phyloP scores from a whole-genome alignment of 2,797 vertebrate species.

The Tapera naevia region DNA sequence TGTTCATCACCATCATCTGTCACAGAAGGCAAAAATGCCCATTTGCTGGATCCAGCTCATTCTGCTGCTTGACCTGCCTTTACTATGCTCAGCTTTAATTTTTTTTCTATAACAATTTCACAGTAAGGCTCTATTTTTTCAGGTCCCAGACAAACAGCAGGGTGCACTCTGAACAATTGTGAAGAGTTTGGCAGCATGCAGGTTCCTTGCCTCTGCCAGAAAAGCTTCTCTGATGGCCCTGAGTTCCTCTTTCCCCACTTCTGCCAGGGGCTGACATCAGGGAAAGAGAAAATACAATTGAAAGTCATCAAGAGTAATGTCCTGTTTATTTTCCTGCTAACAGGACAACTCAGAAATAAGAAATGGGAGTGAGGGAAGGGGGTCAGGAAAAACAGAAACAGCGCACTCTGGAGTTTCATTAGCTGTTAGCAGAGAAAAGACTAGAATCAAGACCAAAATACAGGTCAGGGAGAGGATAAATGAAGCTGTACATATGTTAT shows the following conservation, averaged over 20 bases:
- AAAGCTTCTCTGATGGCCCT: slow-evolving; percentile 37
- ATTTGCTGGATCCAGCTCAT: neutral
- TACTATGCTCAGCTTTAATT: neutral
- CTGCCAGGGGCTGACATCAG: slow-evolving; percentile 52
- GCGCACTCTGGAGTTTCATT: neutral
- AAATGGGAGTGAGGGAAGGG: neutral
- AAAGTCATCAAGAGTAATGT: slow-evolving; percentile 55
- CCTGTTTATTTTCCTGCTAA: slow-evolving; percentile 60
- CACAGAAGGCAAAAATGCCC: neutral
- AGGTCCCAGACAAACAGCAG: slow-evolving; percentile 48
- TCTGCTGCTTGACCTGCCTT: slow-evolving; percentile 18
- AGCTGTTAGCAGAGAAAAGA: neutral
- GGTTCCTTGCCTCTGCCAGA: neutral
- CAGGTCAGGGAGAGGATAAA: neutral
- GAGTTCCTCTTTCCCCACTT: slow-evolving; percentile 47
- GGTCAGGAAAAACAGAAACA: neutral
- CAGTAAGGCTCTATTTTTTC: slow-evolving; percentile 29
- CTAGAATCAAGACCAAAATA: neutral
- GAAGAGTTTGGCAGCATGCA: slow-evolving; percentile 21
- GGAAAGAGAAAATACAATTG: slow-evolving; percentile 65
- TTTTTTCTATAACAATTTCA: slow-evolving; percentile 33
- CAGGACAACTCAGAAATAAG: slow-evolving; percentile 9
- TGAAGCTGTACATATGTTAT: neutral
- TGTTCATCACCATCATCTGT: neutral
- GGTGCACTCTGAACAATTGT: slow-evolving; percentile 37